Percentiles rank a stretch among this genome's conserved stretches.
phyloP scores from a whole-genome alignment of 2,797 vertebrate species.

The Spinibarbus caldwelli region DNA sequence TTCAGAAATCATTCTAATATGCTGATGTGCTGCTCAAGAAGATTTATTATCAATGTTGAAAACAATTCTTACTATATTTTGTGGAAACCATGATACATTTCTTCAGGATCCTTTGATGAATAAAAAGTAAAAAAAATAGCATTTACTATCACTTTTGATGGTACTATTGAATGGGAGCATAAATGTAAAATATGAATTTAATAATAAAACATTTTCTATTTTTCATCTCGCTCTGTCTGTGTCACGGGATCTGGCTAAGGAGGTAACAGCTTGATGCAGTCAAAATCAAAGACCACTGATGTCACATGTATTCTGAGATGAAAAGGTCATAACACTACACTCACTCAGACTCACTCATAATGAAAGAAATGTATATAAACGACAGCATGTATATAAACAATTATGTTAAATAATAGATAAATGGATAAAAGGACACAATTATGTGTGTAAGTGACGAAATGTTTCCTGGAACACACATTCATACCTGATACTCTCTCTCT shows the following conservation, averaged over 20 bases:
- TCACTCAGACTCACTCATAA: slow-evolving; percentile 5
- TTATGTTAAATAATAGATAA: not conserved
- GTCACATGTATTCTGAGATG: slow-evolving; percentile 47
- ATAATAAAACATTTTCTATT: not conserved
- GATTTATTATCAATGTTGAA: not conserved
- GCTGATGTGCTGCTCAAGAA: not conserved
- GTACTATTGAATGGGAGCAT: not conserved
- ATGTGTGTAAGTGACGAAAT: not conserved
- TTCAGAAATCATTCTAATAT: slow-evolving; percentile 3
- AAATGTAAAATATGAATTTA: not conserved
- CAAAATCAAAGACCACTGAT: slow-evolving; percentile 41
- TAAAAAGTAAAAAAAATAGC: too few species aligned
- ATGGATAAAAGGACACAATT: not conserved
- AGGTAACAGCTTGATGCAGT: slow-evolving; percentile 50
- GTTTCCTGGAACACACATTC: slow-evolving; percentile 17
- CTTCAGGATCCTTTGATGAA: not conserved
- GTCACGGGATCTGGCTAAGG: slow-evolving; percentile 45
- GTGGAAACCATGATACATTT: not conserved
- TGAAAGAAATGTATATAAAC: not conserved
- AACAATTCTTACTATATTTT: not conserved
- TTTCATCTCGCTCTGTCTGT: slow-evolving; percentile 22
- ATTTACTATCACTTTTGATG: not conserved
- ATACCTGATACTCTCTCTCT: not conserved
- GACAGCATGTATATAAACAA: not conserved
- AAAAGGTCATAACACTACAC: slow-evolving; percentile 43